phyloP scores from a whole-genome alignment of 2,797 vertebrate species.

The Gymnocypris eckloni region DNA sequence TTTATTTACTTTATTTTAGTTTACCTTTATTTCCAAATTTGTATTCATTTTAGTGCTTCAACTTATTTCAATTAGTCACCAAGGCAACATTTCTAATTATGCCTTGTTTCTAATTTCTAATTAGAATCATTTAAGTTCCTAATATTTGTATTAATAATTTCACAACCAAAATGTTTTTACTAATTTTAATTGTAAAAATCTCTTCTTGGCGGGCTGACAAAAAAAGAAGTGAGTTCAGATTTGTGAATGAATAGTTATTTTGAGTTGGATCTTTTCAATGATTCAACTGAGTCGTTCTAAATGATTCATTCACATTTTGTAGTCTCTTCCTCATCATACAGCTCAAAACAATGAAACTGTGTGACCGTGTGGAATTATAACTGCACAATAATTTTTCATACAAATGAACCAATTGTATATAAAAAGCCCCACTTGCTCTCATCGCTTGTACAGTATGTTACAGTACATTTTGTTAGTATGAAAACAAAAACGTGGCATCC shows the following conservation, averaged over 20 bases:
- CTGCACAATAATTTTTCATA: background rate
- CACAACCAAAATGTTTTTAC: background rate
- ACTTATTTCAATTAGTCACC: background rate
- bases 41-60: background rate
- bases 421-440: background rate
- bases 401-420: background rate
- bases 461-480: background rate
- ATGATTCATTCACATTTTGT: background rate
- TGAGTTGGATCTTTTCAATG: background rate
- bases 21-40: background rate
- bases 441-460: background rate
- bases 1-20: background rate
- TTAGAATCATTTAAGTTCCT: background rate
- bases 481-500: background rate
- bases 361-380: background rate
- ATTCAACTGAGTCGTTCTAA: background rate
- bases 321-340: background rate
- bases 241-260: background rate
- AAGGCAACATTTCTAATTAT: background rate
- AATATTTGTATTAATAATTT: background rate
- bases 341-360: background rate
- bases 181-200: background rate
- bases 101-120: too few relatives aligned
- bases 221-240: background rate
- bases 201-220: background rate